Evolutionary conservation across 2,888 invertebrate species (phyloP), one percentile per base, ranked within the genome.

Genomic region (Drosophila setosimentum): DNA sequence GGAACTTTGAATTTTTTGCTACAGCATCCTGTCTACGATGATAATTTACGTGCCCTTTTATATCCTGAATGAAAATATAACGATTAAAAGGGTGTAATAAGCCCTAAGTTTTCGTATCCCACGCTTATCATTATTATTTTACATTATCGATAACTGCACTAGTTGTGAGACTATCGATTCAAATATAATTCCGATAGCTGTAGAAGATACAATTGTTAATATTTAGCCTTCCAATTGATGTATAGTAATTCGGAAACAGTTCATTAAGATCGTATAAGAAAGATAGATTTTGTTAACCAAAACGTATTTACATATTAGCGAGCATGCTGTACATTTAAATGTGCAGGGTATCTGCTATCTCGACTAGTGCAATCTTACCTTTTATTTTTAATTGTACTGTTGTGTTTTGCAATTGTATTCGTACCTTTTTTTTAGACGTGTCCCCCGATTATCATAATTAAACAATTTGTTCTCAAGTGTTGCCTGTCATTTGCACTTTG

Each of bases 371-470:
- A 45, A 24, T 45, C 40, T 24, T 24, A 24, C 13, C 16, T 45
- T 27, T 24, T 16, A 45, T 45, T 24, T 45, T 1, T 45, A 24
- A 45, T 45, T 45, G 24, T 45, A 5, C 16, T 32, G 21, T 33
- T 30, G 18, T 29, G 4, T 13, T 18, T 29, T 33, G 45, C 53
- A 42, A 37, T 62, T 45, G 40, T 42, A 27, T 48, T 21, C 48
- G 45, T 18, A 40, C 16, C 42, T 51, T 30, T 51, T 53, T 55
- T 16, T 30, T 27, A n/a, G 40, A n/a, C 65, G 54, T 55, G 54
- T 69, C 64, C 73, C 73, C 68, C 81, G 86, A 86, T 86, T 86
- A 86, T 83, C 83, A 86, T 86, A 86, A 86, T 86, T 86, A 86
- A 88, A 83, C 86, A 85, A 85, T 85, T 85, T 83, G 72, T 69